Evolutionary conservation across 2,113 vertebrate genomes (phyloP).

Genomic region (Sprattus sprattus): DNA sequence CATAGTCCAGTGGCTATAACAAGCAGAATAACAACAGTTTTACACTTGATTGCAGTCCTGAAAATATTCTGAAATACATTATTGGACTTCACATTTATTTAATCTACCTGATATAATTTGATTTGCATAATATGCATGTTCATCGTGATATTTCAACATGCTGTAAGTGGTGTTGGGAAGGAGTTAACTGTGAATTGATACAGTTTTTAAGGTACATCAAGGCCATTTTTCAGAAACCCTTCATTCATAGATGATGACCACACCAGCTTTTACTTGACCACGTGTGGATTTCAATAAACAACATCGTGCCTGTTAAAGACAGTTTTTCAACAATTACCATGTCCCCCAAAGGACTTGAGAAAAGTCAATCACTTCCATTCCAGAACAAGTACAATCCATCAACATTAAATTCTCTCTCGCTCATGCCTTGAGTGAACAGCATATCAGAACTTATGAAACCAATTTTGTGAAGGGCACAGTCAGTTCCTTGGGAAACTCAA

Average conservation of each 20-base stretch:
- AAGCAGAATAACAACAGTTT: constrained; percentile 8
- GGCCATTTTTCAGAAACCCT: not conserved
- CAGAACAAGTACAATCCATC: constrained; percentile 28
- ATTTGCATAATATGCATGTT: not conserved
- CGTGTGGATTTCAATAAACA: constrained; percentile 44
- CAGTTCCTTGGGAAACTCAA: constrained; percentile 16
- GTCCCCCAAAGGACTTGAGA: constrained; percentile 42
- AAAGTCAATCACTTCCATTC: constrained; percentile 40
- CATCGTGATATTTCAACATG: not conserved
- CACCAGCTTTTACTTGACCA: constrained; percentile 51
- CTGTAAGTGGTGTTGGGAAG: not conserved
- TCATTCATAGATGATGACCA: constrained; percentile 51
- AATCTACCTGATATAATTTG: not conserved
- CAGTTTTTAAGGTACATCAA: not conserved
- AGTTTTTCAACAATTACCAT: constrained; percentile 51
- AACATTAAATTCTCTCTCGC: constrained; percentile 44
- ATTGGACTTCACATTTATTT: not conserved
- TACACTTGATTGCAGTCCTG: too few relatives aligned
- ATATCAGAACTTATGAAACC: not conserved
- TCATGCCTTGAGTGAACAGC: constrained; percentile 21
- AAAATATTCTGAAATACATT: not conserved
- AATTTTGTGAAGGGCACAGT: constrained; percentile 25
- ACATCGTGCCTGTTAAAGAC: constrained; percentile 46
- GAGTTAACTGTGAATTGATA: not conserved
- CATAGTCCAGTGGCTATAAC: constrained; percentile 84